phyloP scores from a whole-genome alignment of 1,140 invertebrate species.

The Hyphantria cunea region DNA sequence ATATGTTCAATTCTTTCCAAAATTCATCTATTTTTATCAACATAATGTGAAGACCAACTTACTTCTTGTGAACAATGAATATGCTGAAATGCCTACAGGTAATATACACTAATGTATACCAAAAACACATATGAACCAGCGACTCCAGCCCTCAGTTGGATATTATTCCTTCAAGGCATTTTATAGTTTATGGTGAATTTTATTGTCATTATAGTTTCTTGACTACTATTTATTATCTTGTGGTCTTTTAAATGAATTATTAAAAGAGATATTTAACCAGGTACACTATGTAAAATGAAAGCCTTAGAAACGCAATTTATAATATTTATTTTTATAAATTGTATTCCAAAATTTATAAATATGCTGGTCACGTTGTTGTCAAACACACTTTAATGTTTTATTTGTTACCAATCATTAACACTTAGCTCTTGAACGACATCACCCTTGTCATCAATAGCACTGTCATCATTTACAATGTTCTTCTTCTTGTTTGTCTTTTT shows the following conservation, averaged over 20 bases:
- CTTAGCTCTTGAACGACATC: conserved; percentile 82
- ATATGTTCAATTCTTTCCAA: too few species aligned
- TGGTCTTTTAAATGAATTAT: neutral
- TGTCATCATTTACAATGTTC: conserved; percentile 45
- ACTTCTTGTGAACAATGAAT: conserved; percentile 43
- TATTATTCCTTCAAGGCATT: conserved; percentile 67
- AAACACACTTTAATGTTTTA: too few species aligned
- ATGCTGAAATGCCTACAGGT: conserved; percentile 48
- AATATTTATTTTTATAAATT: too few species aligned
- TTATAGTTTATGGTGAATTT: conserved; percentile 36
- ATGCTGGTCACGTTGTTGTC: too few species aligned
- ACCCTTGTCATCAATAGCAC: conserved; percentile 66
- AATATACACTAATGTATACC: too few species aligned
- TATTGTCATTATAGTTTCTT: conserved; percentile 9
- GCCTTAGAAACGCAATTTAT: too few species aligned
- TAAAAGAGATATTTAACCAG: conserved; percentile 11
- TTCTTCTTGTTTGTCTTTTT: conserved; percentile 57
- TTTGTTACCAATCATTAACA: conserved; percentile 82
- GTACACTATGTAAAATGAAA: too few species aligned
- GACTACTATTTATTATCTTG: neutral
- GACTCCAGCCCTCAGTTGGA: conserved; percentile 63
- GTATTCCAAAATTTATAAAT: too few species aligned
- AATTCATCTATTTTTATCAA: neutral
- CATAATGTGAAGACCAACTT: conserved; percentile 59
- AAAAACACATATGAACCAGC: conserved; percentile 60